A percentile compares a stretch with the other conserved stretches of the same genome.
Evolutionary conservation across 2,113 vertebrate genomes (phyloP).

Genomic region (Tautogolabrus adspersus): DNA sequence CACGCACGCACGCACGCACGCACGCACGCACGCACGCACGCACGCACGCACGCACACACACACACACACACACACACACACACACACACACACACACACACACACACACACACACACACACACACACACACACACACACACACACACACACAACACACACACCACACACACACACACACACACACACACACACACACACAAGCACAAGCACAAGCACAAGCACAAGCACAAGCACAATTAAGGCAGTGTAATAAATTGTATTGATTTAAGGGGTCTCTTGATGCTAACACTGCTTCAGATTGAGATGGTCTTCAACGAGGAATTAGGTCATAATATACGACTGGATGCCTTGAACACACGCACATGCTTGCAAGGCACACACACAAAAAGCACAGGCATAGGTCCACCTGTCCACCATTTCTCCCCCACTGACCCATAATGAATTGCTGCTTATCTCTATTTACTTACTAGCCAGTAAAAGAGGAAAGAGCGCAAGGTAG

Average conservation of each 20-base stretch:
- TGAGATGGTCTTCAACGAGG: constrained; percentile 78
- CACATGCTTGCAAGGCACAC: constrained; percentile 14
- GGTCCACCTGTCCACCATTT: constrained; percentile 19
- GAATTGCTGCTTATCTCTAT: constrained; percentile 54
- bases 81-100: no score
- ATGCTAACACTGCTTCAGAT: constrained; percentile 73
- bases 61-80: no score
- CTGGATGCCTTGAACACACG: constrained; percentile 26
- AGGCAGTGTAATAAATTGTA: constrained; percentile 86
- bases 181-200: no score
- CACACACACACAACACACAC: no score
- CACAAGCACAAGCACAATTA: constrained; percentile 14
- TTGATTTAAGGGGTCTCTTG: constrained; percentile 85
- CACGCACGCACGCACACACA: no score
- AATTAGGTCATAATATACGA: constrained; percentile 89
- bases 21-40: no score
- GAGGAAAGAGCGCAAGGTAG: not conserved
- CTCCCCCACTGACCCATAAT: constrained; percentile 48
- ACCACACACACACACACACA: no score
- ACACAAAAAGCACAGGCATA: not conserved
- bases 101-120: no score
- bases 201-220: no score
- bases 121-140: no score
- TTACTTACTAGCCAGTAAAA: constrained; percentile 36
- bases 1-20: no score